Evolutionary conservation across 2,888 invertebrate species (phyloP), one percentile per base, ranked within the genome.

Genomic region (Margaritifera margaritifera): DNA sequence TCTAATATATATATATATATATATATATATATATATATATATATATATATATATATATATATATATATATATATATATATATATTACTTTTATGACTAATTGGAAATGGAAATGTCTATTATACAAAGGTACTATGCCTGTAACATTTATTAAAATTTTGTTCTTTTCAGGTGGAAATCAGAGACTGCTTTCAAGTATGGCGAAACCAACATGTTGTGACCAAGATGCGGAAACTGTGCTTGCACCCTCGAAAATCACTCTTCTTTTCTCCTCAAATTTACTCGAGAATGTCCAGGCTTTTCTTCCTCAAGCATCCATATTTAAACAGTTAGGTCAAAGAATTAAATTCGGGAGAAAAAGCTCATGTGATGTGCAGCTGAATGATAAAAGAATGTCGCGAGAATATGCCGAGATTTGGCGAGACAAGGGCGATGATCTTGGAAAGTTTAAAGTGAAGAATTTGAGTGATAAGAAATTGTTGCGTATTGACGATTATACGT

Each of bases 351-450:
- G 68, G 18, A 53, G 68, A 3, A 68, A 64, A 58, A 64, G 63
- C 25, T 15, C 53, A 19, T 63, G 60, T 4, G 68, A 68, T 25
- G 55, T 68, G 27, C 64, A 64, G 19, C 59, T 68, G 15, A 68
- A 68, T 51, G 68, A 68, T 27, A 64, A 68, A 50, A 58, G 68
- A 19, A 68, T 68, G 68, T 68, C 68, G 15, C 63, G 68, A 6
- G 42, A 52, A 31, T 68, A 68, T 60, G 68, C 68, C 6, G 64
- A 57, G 25, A 27, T 68, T 6, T 68, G 68, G 68, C 63, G 64
- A 25, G 68, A 64, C 55, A 42, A 3, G 15, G 68, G 68, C 4
- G 54, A 59, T 18, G 64, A 64, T 25, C 68, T 64, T 6, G 59
- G 63, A 25, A 60, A 60, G 55, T 68, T 68, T 60, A 56, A 62